Evolutionary conservation across 2,797 vertebrate genomes (phyloP), one percentile per base, ranked within the genome.

Genomic region (Bucorvus abyssinicus): DNA sequence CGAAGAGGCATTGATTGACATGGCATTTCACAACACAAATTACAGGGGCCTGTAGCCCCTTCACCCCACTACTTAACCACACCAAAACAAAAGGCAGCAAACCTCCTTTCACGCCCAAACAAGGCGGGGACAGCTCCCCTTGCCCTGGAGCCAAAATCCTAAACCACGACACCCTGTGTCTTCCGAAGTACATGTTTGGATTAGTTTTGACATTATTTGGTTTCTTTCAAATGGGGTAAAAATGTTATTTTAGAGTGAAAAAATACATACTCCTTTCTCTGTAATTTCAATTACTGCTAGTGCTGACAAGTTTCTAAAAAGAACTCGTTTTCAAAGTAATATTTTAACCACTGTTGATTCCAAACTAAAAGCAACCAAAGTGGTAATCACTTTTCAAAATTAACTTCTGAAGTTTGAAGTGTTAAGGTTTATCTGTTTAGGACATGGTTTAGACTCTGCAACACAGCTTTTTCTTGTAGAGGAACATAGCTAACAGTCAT

Each of bases 401-500:
- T 92, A 63, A 91, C 45, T 88, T 95, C 16, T 65, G 24, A 95
- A 93, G 57, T 63, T 23, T 60, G 44, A 79, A 89, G 42, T 81
- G 52, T 78, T 89, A 89, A 65, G 56, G 73, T 88, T 91, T 95
- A 91, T 57, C 79, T 55, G 91, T 89, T 93, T 77, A 87, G 38
- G 38, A 90, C 67, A 50, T 73, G 53, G 89, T 90, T 84, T 38
- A 90, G 71, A 60, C 59, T 94, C 47, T 59, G 52, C 18, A 67
- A 96, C 38, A 93, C 4, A 83, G 27, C 24, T 65, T 49, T 60
- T 94, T 82, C 75, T 76, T 77, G 14, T 63, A 75, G 36, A 92
- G 71, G 63, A 97, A 91, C 56, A 52, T 15, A 82, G 38, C 59
- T 93, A 91, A 90, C 97, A 96, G 70, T 97, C 94, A 96, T 29